Conservation (phyloP, 2,888 invertebrate species). For the Hydraecia micacea region DNA sequence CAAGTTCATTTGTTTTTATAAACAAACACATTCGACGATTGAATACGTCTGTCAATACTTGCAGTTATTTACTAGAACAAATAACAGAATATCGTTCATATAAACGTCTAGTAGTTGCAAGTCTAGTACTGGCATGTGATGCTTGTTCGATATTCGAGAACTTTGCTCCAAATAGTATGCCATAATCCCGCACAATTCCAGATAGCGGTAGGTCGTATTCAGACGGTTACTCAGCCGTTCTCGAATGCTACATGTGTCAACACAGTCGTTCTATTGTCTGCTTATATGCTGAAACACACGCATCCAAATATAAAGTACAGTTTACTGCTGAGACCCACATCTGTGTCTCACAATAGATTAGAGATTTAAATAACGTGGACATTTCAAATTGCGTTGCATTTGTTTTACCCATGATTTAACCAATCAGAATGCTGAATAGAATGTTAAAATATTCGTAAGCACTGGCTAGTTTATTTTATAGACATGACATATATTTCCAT, state of each 20-base stretch:
- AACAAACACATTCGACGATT: constrained; percentile 28
- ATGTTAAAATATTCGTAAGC: constrained; percentile 9
- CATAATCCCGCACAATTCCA: constrained; percentile 29
- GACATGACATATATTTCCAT: constrained; percentile 29
- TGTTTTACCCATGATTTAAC: constrained; percentile 32
- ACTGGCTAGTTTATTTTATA: constrained; percentile 9
- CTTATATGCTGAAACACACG: constrained; percentile 42
- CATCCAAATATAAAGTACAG: constrained; percentile 53
- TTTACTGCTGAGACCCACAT: constrained; percentile 32
- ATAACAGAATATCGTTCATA: constrained; percentile 45
- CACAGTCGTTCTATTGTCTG: constrained; percentile 49
- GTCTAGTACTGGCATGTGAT: constrained; percentile 40
- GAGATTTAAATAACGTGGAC: constrained; percentile 23
- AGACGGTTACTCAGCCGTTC: constrained; percentile 33
- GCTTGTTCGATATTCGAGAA: constrained; percentile 46
- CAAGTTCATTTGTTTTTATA: constrained; percentile 26
- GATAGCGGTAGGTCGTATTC: constrained; percentile 22
- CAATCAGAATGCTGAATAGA: constrained; percentile 18
- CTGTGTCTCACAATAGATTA: constrained; percentile 37
- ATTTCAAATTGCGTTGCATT: constrained; percentile 21
- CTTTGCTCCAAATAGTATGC: constrained; percentile 43
- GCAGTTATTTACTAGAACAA: constrained; percentile 45
- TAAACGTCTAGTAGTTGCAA: constrained; percentile 43
- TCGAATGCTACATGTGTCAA: constrained; percentile 54
- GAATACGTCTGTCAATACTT: constrained; percentile 56